Base-by-base conservation (phyloP, 2,888 invertebrate species). In the Fragum whitleyi region DNA sequence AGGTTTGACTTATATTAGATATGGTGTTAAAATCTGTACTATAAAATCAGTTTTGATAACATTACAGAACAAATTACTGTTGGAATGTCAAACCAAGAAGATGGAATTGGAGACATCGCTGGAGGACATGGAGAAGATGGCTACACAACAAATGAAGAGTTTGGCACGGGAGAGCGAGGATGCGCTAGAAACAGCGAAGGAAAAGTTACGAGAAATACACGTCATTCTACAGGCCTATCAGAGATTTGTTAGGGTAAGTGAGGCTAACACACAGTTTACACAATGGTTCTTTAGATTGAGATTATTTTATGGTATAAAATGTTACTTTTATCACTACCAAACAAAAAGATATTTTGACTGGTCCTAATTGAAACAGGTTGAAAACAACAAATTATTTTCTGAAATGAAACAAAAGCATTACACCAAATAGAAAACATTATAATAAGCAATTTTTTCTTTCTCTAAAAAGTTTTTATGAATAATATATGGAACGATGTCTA, bases 151-250 rank as follows among this genome's bases (percentile, higher is more conserved):
- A 80, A 88, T 93, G 74, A 91, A 90, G 67, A 86, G 88, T 6
- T 84, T 93, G 62, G 93, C 93, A 2, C 70, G 84, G 21, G 92
- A 93, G 82, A 93, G 93, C 77, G 93, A 93, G 84, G 89, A 89
- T 7, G 93, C 93, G 7, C 89, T 93, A n/a, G 92, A 92, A 53
- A 88, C 91, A 0, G 92, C 92, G 1, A 92, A 91, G 79, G 86
- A 88, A 9, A 91, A 92, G 81, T 89, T 93, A 19, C 76, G 85
- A 0, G 83, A 87, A 42, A 87, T 92, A 6, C 90, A 91, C 36
- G 79, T 75, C 23, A 85, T 83, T 19, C 80, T 93, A 36, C 86
- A 90, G 69, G 88, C 91, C 39, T 92, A 91, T 79, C 89, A 91
- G 72, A 88, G 90, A 70, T 91, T 93, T 83, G 87, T 92, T 42